Conservation (phyloP, 2,888 invertebrate genomes). For the Pseudococcus longispinus region DNA sequence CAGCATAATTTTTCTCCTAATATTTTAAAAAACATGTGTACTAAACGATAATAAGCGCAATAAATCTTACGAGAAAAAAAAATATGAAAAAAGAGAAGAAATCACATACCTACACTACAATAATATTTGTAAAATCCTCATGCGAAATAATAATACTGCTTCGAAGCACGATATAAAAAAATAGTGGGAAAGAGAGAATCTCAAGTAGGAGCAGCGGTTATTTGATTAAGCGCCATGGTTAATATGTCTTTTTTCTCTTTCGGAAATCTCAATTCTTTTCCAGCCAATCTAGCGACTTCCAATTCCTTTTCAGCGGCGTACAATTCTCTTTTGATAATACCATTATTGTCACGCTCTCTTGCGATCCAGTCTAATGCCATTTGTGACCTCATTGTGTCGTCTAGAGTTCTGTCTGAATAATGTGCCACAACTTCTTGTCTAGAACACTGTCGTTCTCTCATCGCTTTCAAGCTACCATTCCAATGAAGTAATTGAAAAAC, state of each 20-base stretch:
- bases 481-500: constrained; percentile 94
- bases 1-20: constrained; percentile 43
- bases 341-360: constrained; percentile 73
- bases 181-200: no score
- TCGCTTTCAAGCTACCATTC: constrained; percentile 95
- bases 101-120: neutral
- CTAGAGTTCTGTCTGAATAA: constrained; percentile 88
- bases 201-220: constrained; percentile 62
- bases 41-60: constrained; percentile 39
- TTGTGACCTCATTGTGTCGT: constrained; percentile 94
- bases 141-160: constrained; percentile 12
- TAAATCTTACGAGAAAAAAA: constrained; percentile 3
- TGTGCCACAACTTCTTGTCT: constrained; percentile 92
- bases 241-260: constrained; percentile 95
- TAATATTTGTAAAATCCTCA: neutral
- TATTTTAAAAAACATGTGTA: neutral
- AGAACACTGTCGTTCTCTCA: constrained; percentile 93
- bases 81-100: neutral
- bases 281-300: constrained; percentile 83
- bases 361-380: constrained; percentile 97
- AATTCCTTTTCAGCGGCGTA: constrained; percentile 86
- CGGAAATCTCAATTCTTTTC: constrained; percentile 88
- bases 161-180: constrained; percentile 1
- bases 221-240: constrained; percentile 85
- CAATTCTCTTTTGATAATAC: constrained; percentile 81